Evolutionary conservation across 2,797 vertebrate species (phyloP).

Genomic region (Xyrichtys novacula): DNA sequence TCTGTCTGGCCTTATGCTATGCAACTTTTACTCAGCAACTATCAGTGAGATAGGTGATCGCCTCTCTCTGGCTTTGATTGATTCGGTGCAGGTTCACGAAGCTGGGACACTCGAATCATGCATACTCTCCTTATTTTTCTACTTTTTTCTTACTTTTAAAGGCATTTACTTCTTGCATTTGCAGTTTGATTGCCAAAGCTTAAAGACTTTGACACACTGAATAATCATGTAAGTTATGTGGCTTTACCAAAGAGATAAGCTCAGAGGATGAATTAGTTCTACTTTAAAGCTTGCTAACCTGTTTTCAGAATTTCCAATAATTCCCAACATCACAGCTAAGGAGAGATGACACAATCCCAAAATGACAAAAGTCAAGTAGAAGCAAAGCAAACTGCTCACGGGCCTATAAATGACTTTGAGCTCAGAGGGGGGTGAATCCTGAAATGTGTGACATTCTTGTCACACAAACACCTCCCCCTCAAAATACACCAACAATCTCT

Average conservation of each 20-base stretch:
- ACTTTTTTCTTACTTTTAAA: conserved; percentile 15
- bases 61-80: conserved; percentile 74
- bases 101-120: conserved; percentile 46
- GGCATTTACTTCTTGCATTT: conserved; percentile 29
- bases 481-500: conserved; percentile 12
- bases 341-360: conserved; percentile 54
- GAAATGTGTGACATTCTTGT: conserved; percentile 42
- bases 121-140: conserved; percentile 33
- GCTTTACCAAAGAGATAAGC: conserved; percentile 50
- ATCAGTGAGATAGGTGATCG: conserved; percentile 61
- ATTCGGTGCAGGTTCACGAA: conserved; percentile 71
- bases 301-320: conserved; percentile 43
- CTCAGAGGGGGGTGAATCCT: conserved; percentile 25
- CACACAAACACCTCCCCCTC: conserved; percentile 29
- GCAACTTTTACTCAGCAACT: conserved; percentile 62
- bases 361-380: conserved; percentile 51
- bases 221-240: conserved; percentile 47
- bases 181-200: conserved; percentile 38
- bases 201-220: conserved; percentile 41
- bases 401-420: conserved; percentile 50
- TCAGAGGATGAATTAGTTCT: conserved; percentile 52
- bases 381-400: conserved; percentile 40
- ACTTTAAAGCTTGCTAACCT: conserved; percentile 48
- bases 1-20: conserved; percentile 53
- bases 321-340: conserved; percentile 49